Evolutionary conservation across 2,888 invertebrate species (phyloP), one percentile per base, ranked within the genome.

Genomic region (Tenthredo distinguenda): DNA sequence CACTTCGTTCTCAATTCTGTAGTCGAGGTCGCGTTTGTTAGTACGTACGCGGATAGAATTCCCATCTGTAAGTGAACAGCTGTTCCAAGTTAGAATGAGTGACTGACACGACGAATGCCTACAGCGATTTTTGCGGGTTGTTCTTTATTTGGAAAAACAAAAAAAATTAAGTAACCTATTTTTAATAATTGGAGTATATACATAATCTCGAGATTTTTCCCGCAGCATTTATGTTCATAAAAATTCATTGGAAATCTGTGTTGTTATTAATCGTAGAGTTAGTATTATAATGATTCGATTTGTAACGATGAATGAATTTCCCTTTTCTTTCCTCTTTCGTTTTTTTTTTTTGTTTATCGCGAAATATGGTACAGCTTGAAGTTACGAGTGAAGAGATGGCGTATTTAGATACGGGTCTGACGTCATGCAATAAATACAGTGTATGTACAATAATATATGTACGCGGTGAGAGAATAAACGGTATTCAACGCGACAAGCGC

Each of bases 11-110:
- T 76, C 47, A 47, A 76, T 47, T 76, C 26, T 26, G 10, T 12
- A 76, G 71, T 72, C 76, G 76, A 76, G 50, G 43, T 47, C 76
- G 26, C 47, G 21, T 37, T 6, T 79, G n/a, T 37, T 34, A 21
- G n/a, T 7, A 62, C n/a, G 21, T 6, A 21, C 40, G 37, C 40
- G 21, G n/a, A 15, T 18, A 21, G 37, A 40, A 81, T 81, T 81
- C 81, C 62, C 81, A 81, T 81, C 81, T 62, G 81, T 81, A 81
- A 62, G 37, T 81, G 81, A 81, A 81, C 81, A 81, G 58, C 81
- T 81, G 81, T 81, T 40, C 81, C 62, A 12, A 40, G 58, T 81
- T 81, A 81, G 5, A 37, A 15, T 21, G 62, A 62, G 62, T 58
- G 62, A 81, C 81, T 81, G 81, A 81, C 62, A 62, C 62, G 12